Base-by-base conservation (phyloP, 2,888 invertebrate species). In the Lycophotia porphyrea region DNA sequence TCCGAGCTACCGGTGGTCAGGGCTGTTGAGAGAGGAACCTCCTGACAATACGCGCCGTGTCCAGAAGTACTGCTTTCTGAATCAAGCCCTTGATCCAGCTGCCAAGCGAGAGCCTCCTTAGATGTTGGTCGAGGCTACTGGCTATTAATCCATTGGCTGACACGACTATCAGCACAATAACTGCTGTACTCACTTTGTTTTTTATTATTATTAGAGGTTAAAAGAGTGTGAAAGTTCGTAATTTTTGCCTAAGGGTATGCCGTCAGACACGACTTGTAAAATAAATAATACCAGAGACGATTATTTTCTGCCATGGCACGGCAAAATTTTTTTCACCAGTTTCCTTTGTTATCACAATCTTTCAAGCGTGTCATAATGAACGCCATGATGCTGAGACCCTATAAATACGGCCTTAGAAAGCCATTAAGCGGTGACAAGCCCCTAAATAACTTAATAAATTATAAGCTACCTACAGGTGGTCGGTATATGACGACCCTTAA, bases 391-490 rank as follows among this genome's bases (percentile, higher is more conserved):
- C 36, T 5, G 31, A 58, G 74, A 39, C 58, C 47, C 36, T 68
- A 74, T 76, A 63, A 80, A 80, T 65, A 76, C 49, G 7, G 9
- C 44, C 39, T 27, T 36, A 65, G 49, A 44, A 74, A 63, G 55
- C 42, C 36, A 74, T 82, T 63, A 70, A 70, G 36, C 34, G 67
- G 72, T 71, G 71, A 73, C 71, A 76, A 76, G 63, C 34, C 24
- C 34, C 31, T 77, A 60, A 84, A 74, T 72, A 74, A 69, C 34
- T 36, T 63, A 49, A 67, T 84, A 66, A 70, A 74, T 80, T 71
- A 76, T 82, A 76, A 49, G 39, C n/a, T 42, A 77, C 21, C 76
- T 72, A 84, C 86, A 84, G 74, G 79, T 81, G 86, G 78, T 81
- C 76, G 74, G 49, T 71, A 67, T 31, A 60, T 39, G 15, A 39